A percentile compares a stretch with the other conserved stretches of the same genome.
These are phyloP conservation scores for Trachythela sp. DNA, from an alignment of 64 coral and sea anemone genomes.

Conservation along the genomic window DNA sequence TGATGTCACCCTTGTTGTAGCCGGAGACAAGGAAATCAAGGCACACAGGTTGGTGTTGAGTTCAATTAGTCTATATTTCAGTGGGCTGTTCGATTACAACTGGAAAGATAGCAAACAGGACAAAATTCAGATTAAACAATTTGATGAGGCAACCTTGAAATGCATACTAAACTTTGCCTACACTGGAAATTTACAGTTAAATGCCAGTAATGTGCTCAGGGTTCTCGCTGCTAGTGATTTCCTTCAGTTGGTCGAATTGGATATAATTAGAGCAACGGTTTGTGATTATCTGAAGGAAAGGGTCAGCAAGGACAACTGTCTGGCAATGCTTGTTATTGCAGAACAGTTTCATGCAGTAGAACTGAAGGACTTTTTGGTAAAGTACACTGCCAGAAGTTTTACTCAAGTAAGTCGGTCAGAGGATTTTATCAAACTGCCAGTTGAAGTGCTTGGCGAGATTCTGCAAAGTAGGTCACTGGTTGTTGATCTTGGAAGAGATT, in stretches of 20 bases:
- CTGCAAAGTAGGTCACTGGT: conserved; percentile 46
- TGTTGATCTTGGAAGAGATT: conserved; percentile 25
- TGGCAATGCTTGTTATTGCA: conserved; percentile 44
- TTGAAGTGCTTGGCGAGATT: conserved; percentile 41
- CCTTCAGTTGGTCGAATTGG: conserved; percentile 45
- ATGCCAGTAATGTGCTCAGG: conserved; percentile 52
- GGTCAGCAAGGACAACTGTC: conserved; percentile 35
- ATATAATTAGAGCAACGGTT: conserved; percentile 56
- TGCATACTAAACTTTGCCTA: conserved; percentile 82
- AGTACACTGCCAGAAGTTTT: conserved; percentile 48
- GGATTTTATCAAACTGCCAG: conserved; percentile 45
- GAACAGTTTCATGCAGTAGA: conserved; percentile 50
- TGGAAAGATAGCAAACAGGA: no score
- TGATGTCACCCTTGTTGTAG: conserved; percentile 65
- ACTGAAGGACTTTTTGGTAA: conserved; percentile 39
- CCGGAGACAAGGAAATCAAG: conserved; percentile 38
- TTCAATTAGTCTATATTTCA: conserved; percentile 66
- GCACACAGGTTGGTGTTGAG: conserved; percentile 66
- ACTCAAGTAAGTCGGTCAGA: conserved; percentile 29
- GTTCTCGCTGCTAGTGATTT: conserved; percentile 64
- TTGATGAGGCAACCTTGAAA: conserved; percentile 30
- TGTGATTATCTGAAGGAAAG: conserved; percentile 49
- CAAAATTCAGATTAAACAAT: conserved; percentile 43
- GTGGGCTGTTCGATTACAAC: conserved; percentile 52
- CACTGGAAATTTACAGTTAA: conserved; percentile 59